Base-by-base conservation (phyloP, 1,140 invertebrate species). In the Tetragnatha versicolor region DNA sequence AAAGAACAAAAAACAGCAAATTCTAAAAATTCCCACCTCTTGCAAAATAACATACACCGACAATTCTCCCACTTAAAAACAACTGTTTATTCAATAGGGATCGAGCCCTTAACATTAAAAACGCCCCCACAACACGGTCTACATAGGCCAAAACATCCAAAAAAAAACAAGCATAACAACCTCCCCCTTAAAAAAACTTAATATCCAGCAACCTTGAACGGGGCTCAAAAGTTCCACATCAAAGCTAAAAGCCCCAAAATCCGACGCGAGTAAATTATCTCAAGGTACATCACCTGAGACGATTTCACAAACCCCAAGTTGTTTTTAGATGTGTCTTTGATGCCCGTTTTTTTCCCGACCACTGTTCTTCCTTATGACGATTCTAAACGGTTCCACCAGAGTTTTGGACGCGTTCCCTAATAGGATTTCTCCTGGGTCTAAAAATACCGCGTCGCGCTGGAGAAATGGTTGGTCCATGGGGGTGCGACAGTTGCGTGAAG, bases 231-330 rank as follows among this genome's bases (percentile, higher is more conserved):
- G 14, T 12, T 45, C 9, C 37, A 65, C 61, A 45, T 65, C 61
- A 65, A 65, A 65, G 61, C 61, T 65, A 65, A 65, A 65, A 42
- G 61, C 49, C 66, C 39, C 58, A 75, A 75, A 75, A 58, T 2
- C 10, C 33, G 3, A 61, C 12, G 51, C 12, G 17, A 25, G 27
- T 61, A 61, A 61, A 33, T 75, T 75, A 75, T 63, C 58, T 63
- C 72, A 75, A 75, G 72, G 72, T 75, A 49, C 58, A 75, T 63
- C 58, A 75, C 72, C 72, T 75, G 58, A 55, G 49, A 7, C 39
- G 35, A 20, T 70, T 70, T 70, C 49, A 53, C 31, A 25, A 37
- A 65, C 37, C 39, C 20, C n/a, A 37, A 49, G 42, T 75, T 75
- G 55, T 75, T 75, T 63, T 61, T 63, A 75, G 55, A 61, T 75